phyloP scores from a whole-genome alignment of 2,797 vertebrate genomes.

The Martes flavigula region DNA sequence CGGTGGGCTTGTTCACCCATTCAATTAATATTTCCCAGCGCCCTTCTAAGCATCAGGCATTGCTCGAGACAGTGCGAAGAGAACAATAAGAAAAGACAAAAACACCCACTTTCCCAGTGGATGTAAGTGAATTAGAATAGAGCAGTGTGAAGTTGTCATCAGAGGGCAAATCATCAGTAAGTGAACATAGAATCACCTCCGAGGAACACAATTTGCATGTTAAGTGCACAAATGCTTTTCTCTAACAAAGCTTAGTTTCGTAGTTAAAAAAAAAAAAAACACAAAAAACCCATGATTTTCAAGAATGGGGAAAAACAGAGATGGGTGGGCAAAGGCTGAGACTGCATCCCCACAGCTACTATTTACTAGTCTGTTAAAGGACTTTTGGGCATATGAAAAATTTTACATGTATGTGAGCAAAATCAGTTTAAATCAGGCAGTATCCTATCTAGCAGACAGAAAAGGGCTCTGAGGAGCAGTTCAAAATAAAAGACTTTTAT shows the following conservation, averaged over 20 bases:
- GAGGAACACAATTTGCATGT: not conserved
- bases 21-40: not conserved
- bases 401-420: not conserved
- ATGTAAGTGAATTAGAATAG: not conserved
- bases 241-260: not conserved
- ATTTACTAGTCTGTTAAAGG: not conserved
- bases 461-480: not conserved
- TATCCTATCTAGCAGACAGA: not conserved
- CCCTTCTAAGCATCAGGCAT: not conserved
- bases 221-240: not conserved
- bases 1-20: not conserved
- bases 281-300: not conserved
- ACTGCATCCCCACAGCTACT: not conserved
- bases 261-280: not conserved
- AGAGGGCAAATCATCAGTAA: not conserved
- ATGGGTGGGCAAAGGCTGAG: not conserved
- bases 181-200: not conserved
- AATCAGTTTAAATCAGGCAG: not conserved
- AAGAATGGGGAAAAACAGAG: not conserved
- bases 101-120: not conserved
- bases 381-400: not conserved
- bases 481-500: not conserved
- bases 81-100: not conserved
- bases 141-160: not conserved
- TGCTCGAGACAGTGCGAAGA: not conserved